Percentiles rank a stretch among this genome's conserved stretches.
Conservation (phyloP, 2,888 invertebrate species). For the Uropetala carovei region DNA sequence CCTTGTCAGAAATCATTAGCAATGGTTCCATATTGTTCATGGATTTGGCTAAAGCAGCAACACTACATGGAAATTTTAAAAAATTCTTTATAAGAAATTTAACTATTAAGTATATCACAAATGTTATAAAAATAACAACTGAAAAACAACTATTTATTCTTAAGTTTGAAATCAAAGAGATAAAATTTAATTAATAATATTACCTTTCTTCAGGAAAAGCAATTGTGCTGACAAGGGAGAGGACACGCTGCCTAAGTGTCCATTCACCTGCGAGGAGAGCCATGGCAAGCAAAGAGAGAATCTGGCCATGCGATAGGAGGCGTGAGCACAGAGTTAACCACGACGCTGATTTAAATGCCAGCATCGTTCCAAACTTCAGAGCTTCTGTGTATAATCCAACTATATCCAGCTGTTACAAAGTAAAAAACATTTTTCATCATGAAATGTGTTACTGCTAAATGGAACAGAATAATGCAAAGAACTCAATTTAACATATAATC, state of each 20-base stretch:
- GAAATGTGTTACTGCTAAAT: too few relatives aligned
- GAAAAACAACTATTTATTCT: slow-evolving; percentile 45
- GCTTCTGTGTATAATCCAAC: slow-evolving; percentile 76
- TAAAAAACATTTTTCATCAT: not conserved
- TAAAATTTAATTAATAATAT: slow-evolving; percentile 48
- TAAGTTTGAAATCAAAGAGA: slow-evolving; percentile 36
- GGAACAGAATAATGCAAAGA: too few relatives aligned
- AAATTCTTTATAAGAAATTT: not conserved
- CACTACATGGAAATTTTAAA: slow-evolving; percentile 68
- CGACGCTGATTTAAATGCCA: slow-evolving; percentile 74
- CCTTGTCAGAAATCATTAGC: slow-evolving; percentile 71
- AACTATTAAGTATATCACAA: not conserved
- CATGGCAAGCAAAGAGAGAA: slow-evolving; percentile 67
- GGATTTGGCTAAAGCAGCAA: slow-evolving; percentile 72
- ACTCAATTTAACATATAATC: too few relatives aligned
- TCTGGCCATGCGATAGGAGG: slow-evolving; percentile 73
- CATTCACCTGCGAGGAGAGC: slow-evolving; percentile 71
- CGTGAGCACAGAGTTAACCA: slow-evolving; percentile 76
- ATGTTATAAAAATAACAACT: not conserved
- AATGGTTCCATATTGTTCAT: slow-evolving; percentile 73
- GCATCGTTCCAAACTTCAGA: slow-evolving; percentile 76
- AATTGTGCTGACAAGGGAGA: slow-evolving; percentile 73
- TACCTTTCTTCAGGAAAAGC: slow-evolving; percentile 74
- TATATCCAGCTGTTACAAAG: slow-evolving; percentile 71
- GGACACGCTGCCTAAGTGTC: slow-evolving; percentile 74